Conservation (phyloP, 2,113 vertebrate genomes). For the Galemys pyrenaicus region DNA sequence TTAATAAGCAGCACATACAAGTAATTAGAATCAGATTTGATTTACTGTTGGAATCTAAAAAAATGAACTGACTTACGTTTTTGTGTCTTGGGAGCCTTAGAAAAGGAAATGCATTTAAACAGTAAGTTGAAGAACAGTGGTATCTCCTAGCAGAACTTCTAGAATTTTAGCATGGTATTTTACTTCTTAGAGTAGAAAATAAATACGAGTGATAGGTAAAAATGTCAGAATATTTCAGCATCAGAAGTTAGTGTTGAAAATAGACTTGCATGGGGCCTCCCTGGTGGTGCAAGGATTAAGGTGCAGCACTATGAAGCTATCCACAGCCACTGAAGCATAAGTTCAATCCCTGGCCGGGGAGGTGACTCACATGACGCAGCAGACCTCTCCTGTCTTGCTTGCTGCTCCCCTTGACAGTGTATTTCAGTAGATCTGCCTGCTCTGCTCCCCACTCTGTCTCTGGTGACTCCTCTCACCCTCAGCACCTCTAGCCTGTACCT, state of each 20-base stretch:
- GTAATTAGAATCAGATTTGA: conserved; percentile 19
- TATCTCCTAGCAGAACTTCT: background rate
- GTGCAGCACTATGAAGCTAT: too few species aligned
- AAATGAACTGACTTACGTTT: background rate
- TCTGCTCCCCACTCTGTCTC: too few species aligned
- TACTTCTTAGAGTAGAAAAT: conserved; percentile 13
- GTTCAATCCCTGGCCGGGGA: too few species aligned
- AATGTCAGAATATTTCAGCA: background rate
- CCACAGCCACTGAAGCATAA: too few species aligned
- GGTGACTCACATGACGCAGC: too few species aligned
- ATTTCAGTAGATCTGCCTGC: too few species aligned
- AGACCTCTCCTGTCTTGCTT: too few species aligned
- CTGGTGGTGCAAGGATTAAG: too few species aligned
- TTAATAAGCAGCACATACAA: background rate
- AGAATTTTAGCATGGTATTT: background rate
- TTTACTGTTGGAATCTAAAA: background rate
- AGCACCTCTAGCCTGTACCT: too few species aligned
- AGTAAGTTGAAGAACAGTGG: conserved; percentile 5
- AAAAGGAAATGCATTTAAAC: conserved; percentile 17
- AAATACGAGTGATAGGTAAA: background rate
- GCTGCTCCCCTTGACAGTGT: too few species aligned
- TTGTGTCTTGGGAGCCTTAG: background rate
- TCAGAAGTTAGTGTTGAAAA: conserved; percentile 37
- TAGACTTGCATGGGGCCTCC: background rate
- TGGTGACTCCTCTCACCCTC: too few species aligned